Base-by-base conservation (phyloP, 2,797 vertebrate genomes). In the Rhinichthys osculus region DNA sequence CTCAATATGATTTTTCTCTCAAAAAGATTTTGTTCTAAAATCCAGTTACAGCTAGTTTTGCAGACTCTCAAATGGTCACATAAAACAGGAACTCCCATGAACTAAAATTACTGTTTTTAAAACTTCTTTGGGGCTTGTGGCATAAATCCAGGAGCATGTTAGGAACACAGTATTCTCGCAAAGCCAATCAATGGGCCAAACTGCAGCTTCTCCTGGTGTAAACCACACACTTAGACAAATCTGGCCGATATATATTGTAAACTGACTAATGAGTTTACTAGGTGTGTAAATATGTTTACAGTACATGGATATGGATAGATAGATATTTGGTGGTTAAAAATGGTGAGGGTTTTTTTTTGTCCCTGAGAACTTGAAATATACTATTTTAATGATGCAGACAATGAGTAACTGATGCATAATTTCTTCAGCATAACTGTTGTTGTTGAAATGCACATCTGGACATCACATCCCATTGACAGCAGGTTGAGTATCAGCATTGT, bases 1-100 rank as follows among this genome's bases (percentile, higher is more conserved):
- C 81, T 82, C 77, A 21, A 86, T 84, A 88, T 85, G 84, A 85
- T 85, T 78, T 47, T 74, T 87, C 35, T 38, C 81, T 42, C 33
- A 85, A 86, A 89, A 81, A 38, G 19, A 62, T 33, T 44, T 35
- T 84, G 73, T 79, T 76, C 66, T 16, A 30, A 78, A 67, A 78
- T 19, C 5, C 23, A 78, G 10, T 66, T 59, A 57, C 23, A 21
- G 30, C 27, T 50, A 30, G 59, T 79, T 79, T 78, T 78, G 35
- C 16, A 10, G 38, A 19, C 19, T 50, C 59, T 80, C 17, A 80
- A 33, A 50, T 47, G 62, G 19, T 66, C 62, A 67, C 40, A 80
- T 33, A 23, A 50, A 80, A 47, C 38, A 67, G 78, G 40, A 79
- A 67, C 17, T 67, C 27, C 3, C 6, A 80, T 10, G 11, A 35